Conservation (phyloP, 2,888 invertebrate species). For the Ectemnius cavifrons region DNA sequence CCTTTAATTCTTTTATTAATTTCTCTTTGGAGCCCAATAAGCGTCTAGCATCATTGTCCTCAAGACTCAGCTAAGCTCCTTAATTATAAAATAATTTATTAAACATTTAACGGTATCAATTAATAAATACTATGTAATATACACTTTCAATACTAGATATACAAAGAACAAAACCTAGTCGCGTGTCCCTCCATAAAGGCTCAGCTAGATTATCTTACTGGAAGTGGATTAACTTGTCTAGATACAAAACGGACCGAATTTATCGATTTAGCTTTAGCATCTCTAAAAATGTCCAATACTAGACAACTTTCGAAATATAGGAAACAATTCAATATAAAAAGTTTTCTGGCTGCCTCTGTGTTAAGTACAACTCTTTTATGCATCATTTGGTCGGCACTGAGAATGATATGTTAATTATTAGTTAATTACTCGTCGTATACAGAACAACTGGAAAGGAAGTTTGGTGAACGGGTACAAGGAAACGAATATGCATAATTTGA, state of each 20-base stretch:
- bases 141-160: slow-evolving; percentile 60
- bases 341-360: slow-evolving; percentile 1
- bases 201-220: slow-evolving; percentile 57
- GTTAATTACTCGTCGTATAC: no score
- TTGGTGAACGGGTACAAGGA: no score
- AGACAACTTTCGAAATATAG: slow-evolving; percentile 4
- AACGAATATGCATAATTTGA: no score
- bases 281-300: slow-evolving; percentile 26
- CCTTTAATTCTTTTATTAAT: slow-evolving; percentile 60
- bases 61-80: slow-evolving; percentile 68
- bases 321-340: slow-evolving; percentile 9
- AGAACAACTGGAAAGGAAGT: no score
- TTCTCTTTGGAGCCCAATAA: slow-evolving; percentile 70
- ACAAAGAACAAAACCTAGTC: slow-evolving; percentile 56
- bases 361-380: slow-evolving; percentile 22
- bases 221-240: slow-evolving; percentile 17
- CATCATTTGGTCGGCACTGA: slow-evolving; percentile 13
- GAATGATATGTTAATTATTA: slow-evolving; percentile 46
- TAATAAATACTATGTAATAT: slow-evolving; percentile 67
- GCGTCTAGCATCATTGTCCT: slow-evolving; percentile 73
- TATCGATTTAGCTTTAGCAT: slow-evolving; percentile 16
- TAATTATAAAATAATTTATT: slow-evolving; percentile 61
- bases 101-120: slow-evolving; percentile 61
- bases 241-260: slow-evolving; percentile 34
- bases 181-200: slow-evolving; percentile 35